Evolutionary conservation across 2,113 vertebrate genomes (phyloP).

Genomic region (Catagonus wagneri): DNA sequence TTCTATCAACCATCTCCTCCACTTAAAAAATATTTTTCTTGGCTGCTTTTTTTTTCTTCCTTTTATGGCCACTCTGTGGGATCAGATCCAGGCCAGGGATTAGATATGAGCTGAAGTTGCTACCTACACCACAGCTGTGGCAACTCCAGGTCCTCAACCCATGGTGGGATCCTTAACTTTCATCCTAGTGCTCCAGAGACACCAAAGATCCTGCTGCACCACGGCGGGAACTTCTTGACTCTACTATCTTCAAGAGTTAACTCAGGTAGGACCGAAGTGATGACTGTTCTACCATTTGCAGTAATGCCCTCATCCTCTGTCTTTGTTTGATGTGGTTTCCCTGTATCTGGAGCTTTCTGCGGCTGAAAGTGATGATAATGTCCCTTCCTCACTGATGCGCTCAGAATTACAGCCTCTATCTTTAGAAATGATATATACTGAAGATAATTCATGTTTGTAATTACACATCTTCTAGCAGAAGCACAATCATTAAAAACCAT

Average conservation of each 20-base stretch:
- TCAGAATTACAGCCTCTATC: conserved; percentile 75
- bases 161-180: too few species aligned
- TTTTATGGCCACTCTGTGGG: too few species aligned
- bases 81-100: too few species aligned
- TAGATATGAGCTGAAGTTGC: too few species aligned
- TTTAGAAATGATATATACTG: conserved; percentile 73
- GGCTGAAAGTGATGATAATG: not conserved
- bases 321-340: not conserved
- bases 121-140: too few species aligned
- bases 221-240: not conserved
- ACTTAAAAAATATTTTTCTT: not conserved
- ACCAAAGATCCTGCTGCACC: too few species aligned
- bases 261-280: not conserved
- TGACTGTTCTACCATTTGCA: not conserved
- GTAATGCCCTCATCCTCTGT: not conserved
- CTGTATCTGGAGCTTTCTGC: not conserved
- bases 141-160: too few species aligned
- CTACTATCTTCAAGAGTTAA: not conserved
- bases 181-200: too few species aligned
- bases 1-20: not conserved
- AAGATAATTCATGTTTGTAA: conserved; percentile 76
- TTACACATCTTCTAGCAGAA: conserved; percentile 65
- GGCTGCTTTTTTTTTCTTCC: not conserved
- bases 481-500: conserved; percentile 60
- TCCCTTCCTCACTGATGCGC: not conserved